phyloP scores from a whole-genome alignment of 2,113 vertebrate species.

The Isurus oxyrinchus region DNA sequence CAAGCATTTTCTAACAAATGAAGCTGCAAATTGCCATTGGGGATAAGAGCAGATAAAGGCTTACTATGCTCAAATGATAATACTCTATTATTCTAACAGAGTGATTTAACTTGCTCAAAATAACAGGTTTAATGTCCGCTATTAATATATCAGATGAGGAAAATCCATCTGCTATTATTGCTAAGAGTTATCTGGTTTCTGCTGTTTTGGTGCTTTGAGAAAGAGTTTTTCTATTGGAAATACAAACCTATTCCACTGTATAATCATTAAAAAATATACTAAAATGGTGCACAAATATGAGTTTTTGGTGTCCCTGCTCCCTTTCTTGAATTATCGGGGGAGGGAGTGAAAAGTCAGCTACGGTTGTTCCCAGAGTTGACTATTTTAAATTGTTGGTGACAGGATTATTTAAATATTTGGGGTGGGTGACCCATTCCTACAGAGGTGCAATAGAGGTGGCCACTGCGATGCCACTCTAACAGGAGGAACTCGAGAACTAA shows the following conservation, averaged over 20 bases:
- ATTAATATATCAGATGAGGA: background rate
- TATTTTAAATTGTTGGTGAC: background rate
- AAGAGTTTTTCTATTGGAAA: background rate
- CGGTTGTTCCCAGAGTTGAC: background rate
- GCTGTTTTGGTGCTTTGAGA: background rate
- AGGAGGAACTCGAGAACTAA: background rate
- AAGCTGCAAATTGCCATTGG: background rate
- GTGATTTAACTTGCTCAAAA: background rate
- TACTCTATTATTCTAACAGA: background rate
- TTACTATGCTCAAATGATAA: background rate
- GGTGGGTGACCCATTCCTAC: background rate
- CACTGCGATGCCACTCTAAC: background rate
- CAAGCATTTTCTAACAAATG: background rate
- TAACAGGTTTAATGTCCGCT: background rate
- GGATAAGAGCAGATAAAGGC: conserved; percentile 2
- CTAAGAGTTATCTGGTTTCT: background rate
- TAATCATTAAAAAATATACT: background rate
- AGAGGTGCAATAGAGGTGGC: background rate
- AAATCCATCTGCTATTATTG: background rate
- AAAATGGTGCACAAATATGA: background rate
- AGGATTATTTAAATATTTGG: background rate
- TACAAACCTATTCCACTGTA: background rate
- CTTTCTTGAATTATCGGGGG: background rate
- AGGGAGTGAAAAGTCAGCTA: background rate
- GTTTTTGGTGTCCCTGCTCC: background rate